Percentiles rank a stretch among this genome's conserved stretches.
Conservation (phyloP, 2,888 invertebrate species). For the Philhelius pedissequus region DNA sequence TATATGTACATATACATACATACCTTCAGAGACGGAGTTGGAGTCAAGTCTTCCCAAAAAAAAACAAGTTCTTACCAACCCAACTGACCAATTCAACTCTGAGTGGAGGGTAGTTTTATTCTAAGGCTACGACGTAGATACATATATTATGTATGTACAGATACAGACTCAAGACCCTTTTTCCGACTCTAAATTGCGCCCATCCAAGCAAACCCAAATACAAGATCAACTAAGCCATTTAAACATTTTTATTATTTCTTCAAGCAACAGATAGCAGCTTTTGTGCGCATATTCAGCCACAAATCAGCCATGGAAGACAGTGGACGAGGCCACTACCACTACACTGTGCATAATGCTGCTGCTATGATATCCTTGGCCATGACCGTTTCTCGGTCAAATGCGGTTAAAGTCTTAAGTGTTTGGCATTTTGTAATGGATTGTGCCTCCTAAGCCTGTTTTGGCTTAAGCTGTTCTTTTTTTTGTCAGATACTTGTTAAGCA, state of each 20-base stretch:
- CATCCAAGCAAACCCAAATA: slow-evolving; percentile 8
- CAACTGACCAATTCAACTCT: slow-evolving; percentile 9
- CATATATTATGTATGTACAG: not conserved
- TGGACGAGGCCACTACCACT: not conserved
- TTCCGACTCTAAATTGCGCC: not conserved
- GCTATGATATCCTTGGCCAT: slow-evolving; percentile 62
- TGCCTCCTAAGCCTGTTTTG: slow-evolving; percentile 42
- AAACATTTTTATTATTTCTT: slow-evolving; percentile 15
- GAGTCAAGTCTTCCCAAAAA: not conserved
- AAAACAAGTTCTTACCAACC: slow-evolving; percentile 36
- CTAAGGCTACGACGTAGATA: not conserved
- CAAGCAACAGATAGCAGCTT: slow-evolving; percentile 7
- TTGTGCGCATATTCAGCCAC: not conserved
- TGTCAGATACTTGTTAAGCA: slow-evolving; percentile 11
- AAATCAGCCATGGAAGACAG: slow-evolving; percentile 27
- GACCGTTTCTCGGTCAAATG: slow-evolving; percentile 68
- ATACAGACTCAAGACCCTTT: slow-evolving; percentile 31
- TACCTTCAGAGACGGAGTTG: not conserved
- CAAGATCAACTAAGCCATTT: slow-evolving; percentile 34
- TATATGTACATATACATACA: not conserved
- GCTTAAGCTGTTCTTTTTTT: not conserved
- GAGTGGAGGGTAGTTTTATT: not conserved
- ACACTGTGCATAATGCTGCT: not conserved
- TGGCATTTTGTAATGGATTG: slow-evolving; percentile 59
- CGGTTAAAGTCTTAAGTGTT: slow-evolving; percentile 62